phyloP scores from a whole-genome alignment of 2,113 vertebrate species.

The Lamprotornis superbus region DNA sequence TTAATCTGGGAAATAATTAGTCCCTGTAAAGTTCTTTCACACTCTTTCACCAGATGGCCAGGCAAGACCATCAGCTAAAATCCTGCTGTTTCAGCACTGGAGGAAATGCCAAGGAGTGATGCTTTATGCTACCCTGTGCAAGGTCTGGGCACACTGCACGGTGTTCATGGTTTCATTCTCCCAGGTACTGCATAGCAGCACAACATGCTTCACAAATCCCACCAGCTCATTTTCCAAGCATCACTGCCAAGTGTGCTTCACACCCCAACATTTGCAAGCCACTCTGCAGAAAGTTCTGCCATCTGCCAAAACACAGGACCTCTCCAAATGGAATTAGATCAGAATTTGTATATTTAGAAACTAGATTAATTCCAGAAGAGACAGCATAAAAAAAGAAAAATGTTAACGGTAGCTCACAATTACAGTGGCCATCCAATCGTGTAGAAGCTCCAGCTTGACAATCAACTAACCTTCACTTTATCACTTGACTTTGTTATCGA shows the following conservation, averaged over 20 bases:
- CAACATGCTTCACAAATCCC: background rate
- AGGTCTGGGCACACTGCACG: background rate
- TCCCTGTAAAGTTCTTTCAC: slow-evolving; percentile 44
- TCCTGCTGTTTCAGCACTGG: slow-evolving; percentile 65
- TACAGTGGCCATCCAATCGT: background rate
- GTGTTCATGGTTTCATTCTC: background rate
- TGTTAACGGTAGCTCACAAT: background rate
- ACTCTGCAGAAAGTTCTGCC: slow-evolving; percentile 1
- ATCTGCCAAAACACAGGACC: slow-evolving; percentile 5
- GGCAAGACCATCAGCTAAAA: slow-evolving; percentile 70
- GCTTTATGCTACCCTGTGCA: slow-evolving; percentile 19
- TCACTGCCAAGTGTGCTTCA: background rate
- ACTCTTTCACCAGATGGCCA: slow-evolving; percentile 69
- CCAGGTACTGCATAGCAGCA: background rate
- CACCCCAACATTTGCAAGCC: background rate
- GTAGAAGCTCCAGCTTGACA: background rate
- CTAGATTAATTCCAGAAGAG: background rate
- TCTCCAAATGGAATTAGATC: slow-evolving; percentile 12
- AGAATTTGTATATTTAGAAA: slow-evolving; percentile 25
- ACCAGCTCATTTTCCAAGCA: background rate
- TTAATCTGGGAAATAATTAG: slow-evolving; percentile 70
- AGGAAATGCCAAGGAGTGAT: slow-evolving; percentile 27
- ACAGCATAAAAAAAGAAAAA: background rate
- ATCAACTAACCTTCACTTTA: background rate
- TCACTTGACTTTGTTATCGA: background rate